Conservation (phyloP, 2,113 vertebrate species). For the Trematocara macrostoma region DNA sequence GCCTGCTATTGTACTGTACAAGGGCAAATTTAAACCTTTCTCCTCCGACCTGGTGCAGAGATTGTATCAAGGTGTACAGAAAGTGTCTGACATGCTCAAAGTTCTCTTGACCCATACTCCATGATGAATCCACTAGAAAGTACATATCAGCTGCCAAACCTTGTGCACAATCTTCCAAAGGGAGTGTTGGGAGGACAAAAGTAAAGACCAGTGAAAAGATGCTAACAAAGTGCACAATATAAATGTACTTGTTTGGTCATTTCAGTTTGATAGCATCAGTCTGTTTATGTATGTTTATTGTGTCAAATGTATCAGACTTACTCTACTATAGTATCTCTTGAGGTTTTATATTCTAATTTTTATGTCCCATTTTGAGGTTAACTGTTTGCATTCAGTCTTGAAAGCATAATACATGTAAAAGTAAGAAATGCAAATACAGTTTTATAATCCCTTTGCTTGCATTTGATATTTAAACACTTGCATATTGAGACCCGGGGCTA, state of each 20-base stretch:
- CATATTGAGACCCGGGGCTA: neutral
- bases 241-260: neutral
- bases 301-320: neutral
- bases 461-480: neutral
- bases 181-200: conserved; percentile 72
- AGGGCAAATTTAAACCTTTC: conserved; percentile 82
- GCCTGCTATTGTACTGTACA: conserved; percentile 82
- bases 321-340: neutral
- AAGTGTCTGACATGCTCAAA: conserved; percentile 84
- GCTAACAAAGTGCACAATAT: neutral
- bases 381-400: neutral
- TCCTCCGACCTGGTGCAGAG: conserved; percentile 76
- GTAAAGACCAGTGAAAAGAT: conserved; percentile 41
- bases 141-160: conserved; percentile 84
- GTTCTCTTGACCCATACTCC: conserved; percentile 82
- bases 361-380: neutral
- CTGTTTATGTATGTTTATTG: neutral
- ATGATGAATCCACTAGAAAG: conserved; percentile 93
- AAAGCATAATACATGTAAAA: neutral
- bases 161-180: conserved; percentile 81
- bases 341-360: neutral
- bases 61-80: conserved; percentile 79
- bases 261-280: neutral
- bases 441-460: neutral
- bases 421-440: neutral